Conservation (phyloP, 1,140 invertebrate species). For the Piezodorus guildinii region DNA sequence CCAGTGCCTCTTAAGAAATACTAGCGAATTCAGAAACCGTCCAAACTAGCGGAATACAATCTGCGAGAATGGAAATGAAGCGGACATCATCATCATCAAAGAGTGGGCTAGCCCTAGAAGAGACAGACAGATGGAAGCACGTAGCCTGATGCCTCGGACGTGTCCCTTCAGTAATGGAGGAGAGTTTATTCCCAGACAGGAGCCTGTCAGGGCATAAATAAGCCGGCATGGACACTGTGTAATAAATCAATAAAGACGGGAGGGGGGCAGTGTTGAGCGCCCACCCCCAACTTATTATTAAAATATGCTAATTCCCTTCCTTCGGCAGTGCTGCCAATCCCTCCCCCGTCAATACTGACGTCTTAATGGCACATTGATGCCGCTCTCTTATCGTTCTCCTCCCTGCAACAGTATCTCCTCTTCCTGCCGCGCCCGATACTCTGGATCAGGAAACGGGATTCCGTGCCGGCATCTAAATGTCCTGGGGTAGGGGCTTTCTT, state of each 20-base stretch:
- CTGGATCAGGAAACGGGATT: not conserved
- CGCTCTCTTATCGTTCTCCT: not conserved
- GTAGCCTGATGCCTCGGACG: too few species aligned
- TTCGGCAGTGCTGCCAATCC: not conserved
- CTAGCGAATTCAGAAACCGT: not conserved
- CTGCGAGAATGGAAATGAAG: too few species aligned
- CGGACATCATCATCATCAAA: too few species aligned
- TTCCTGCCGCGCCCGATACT: too few species aligned
- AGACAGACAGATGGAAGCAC: too few species aligned
- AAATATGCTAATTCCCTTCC: conserved; percentile 4
- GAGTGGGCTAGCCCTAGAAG: too few species aligned
- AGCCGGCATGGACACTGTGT: not conserved
- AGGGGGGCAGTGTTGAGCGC: not conserved
- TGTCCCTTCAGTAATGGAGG: too few species aligned
- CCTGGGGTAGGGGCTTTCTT: not conserved
- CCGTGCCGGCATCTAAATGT: not conserved
- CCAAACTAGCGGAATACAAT: not conserved
- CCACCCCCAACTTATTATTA: conserved; percentile 4
- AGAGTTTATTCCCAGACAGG: not conserved
- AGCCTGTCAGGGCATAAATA: not conserved
- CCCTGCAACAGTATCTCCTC: not conserved
- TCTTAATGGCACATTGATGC: not conserved
- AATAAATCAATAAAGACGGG: conserved; percentile 1
- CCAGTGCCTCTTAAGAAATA: not conserved
- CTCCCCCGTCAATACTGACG: not conserved